Evolutionary conservation across 30 jellyfish, hydroid and myxozoan species (phyloP).

Genomic region (Nemopilema nomurai): DNA sequence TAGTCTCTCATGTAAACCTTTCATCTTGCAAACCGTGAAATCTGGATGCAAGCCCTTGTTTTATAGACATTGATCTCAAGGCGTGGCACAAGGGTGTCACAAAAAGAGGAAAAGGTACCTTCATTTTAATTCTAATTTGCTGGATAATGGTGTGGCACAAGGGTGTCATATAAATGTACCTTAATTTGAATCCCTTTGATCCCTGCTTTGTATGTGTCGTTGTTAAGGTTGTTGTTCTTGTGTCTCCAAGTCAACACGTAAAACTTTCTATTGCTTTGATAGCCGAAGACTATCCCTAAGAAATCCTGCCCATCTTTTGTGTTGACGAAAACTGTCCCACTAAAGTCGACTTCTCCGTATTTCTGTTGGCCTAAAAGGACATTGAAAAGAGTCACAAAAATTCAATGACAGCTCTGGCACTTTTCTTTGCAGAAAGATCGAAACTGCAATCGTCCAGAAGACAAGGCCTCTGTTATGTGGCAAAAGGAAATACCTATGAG

Average conservation of each 20-base stretch:
- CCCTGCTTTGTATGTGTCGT: slow-evolving; percentile 84
- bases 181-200: slow-evolving; percentile 88
- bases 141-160: too few species aligned
- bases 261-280: slow-evolving; percentile 80
- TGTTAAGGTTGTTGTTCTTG: slow-evolving; percentile 57
- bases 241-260: slow-evolving; percentile 79
- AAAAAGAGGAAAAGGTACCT: too few species aligned
- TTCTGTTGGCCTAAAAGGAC: slow-evolving; percentile 70
- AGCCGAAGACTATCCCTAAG: slow-evolving; percentile 85
- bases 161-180: slow-evolving; percentile 8
- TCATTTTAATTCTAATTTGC: too few species aligned
- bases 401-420: background rate
- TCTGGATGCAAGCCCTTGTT: too few species aligned
- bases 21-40: too few species aligned
- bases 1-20: too few species aligned
- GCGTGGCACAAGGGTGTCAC: too few species aligned
- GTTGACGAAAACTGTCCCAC: slow-evolving; percentile 83
- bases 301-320: slow-evolving; percentile 77
- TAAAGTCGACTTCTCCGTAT: slow-evolving; percentile 85
- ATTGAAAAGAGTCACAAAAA: background rate
- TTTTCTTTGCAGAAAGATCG: background rate
- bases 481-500: slow-evolving; percentile 82
- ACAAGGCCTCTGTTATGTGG: too few species aligned
- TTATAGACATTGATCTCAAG: too few species aligned
- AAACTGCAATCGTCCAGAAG: too few species aligned